Evolutionary conservation across 2,113 vertebrate species (phyloP), one percentile per base, ranked within the genome.

Genomic region (Eurypyga helias): DNA sequence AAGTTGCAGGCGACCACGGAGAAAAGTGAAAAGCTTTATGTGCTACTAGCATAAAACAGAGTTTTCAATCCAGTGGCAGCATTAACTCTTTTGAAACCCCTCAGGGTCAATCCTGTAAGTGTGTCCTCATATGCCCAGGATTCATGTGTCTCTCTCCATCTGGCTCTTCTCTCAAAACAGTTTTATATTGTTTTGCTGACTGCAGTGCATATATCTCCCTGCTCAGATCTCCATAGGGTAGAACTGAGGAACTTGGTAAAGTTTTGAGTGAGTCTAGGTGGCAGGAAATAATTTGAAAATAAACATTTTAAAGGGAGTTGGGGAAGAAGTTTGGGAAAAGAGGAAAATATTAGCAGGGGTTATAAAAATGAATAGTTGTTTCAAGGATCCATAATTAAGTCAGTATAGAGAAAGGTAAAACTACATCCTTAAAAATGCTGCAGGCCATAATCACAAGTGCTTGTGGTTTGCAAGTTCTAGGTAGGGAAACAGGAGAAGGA

Each of bases 81-180:
- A 87, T 91, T 89, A 92, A 95, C 57, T 81, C 14, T 87, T 93
- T 81, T 58, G 57, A 94, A 90, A 89, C 41, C 36, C 72, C 72
- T 65, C 31, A 33, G 72, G 89, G 86, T 87, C 86, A 97, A 17
- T 89, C 80, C 36, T 91, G 24, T 46, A 72, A 70, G 58, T 78
- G 85, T 84, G 86, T 97, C 95, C 86, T 94, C 31, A 49, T 41
- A 84, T 49, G 86, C 61, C 80, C 83, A 94, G 60, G 69, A 87
- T 67, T 87, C 80, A 55, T 62, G 41, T 38, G 72, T 86, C 45
- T 94, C 58, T 82, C 61, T 96, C 60, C 89, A 81, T 92, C 95
- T 97, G 94, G 65, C 41, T 96, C 26, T 92, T 92, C 65, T 95
- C 94, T 91, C 38, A 33, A 36, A 96, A 91, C 76, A 92, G 83